phyloP scores from a whole-genome alignment of 2,888 invertebrate species.

The Thymelicus sylvestris region DNA sequence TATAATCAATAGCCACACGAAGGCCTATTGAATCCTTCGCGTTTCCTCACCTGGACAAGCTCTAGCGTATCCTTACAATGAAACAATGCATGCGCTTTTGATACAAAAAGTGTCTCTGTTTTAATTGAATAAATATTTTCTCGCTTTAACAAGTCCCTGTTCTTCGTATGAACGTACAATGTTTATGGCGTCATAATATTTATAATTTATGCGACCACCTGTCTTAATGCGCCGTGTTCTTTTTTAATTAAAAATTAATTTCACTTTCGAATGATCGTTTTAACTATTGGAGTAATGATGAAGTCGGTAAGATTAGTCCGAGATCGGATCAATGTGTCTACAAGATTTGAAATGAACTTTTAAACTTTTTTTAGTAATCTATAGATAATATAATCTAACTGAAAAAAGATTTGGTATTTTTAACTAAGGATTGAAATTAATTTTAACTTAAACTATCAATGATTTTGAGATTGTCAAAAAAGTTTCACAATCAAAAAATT shows the following conservation, averaged over 20 bases:
- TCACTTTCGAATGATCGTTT: constrained; percentile 47
- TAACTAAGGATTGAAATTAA: too few species aligned
- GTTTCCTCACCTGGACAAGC: constrained; percentile 19
- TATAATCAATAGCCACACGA: not conserved
- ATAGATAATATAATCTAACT: too few species aligned
- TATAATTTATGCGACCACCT: constrained; percentile 60
- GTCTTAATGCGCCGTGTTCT: constrained; percentile 50
- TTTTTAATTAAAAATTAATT: constrained; percentile 55
- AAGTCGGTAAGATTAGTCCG: constrained; percentile 39
- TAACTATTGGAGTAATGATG: constrained; percentile 44
- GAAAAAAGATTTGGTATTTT: too few species aligned
- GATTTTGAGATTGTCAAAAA: not conserved
- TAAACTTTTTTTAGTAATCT: not conserved
- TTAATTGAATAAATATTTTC: constrained; percentile 48
- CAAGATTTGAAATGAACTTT: not conserved
- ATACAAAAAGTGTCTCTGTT: constrained; percentile 26
- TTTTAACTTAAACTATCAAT: too few species aligned
- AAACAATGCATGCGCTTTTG: constrained; percentile 48
- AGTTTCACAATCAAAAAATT: not conserved
- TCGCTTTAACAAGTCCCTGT: constrained; percentile 47
- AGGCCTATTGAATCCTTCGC: not conserved
- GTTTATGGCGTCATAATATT: constrained; percentile 51
- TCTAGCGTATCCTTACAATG: constrained; percentile 15
- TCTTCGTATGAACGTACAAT: constrained; percentile 46
- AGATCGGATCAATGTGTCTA: constrained; percentile 11